Percentiles rank a stretch among this genome's conserved stretches.
Evolutionary conservation across 2,113 vertebrate genomes (phyloP).

Genomic region (Sorex fumeus): DNA sequence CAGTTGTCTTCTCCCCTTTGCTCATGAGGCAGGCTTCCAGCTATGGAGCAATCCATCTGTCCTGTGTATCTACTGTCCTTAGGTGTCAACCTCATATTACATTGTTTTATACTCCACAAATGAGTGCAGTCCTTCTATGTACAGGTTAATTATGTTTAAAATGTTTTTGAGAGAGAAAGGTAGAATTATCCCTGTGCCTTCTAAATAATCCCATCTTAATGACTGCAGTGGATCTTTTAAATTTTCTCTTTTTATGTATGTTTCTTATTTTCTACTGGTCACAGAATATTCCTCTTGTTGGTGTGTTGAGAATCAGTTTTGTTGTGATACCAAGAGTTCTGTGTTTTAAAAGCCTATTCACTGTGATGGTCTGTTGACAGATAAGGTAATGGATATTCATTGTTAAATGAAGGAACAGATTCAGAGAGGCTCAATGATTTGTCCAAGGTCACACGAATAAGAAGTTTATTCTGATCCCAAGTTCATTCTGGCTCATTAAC

Average conservation of each 20-base stretch:
- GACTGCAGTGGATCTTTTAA: background rate
- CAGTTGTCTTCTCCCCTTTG: too few relatives aligned
- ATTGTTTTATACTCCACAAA: too few relatives aligned
- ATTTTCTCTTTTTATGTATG: background rate
- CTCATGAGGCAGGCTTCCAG: too few relatives aligned
- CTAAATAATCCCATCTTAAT: background rate
- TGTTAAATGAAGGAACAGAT: background rate
- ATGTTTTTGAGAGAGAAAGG: background rate
- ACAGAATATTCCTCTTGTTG: background rate
- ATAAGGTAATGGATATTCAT: background rate
- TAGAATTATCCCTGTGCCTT: background rate
- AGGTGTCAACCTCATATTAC: too few relatives aligned
- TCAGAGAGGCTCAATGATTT: background rate
- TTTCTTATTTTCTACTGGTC: background rate
- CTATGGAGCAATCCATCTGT: too few relatives aligned
- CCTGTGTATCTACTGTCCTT: too few relatives aligned
- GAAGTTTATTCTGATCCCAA: background rate
- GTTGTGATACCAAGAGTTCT: background rate
- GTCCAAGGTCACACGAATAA: background rate
- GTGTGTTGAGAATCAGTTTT: background rate
- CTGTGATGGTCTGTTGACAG: background rate
- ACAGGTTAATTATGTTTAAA: slow-evolving; percentile 12
- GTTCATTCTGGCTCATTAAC: background rate
- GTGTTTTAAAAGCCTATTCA: slow-evolving; percentile 18
- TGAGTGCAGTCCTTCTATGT: too few relatives aligned